A percentile compares a stretch with the other conserved stretches of the same genome.
These are phyloP conservation scores for Lasioglossum leucozonium DNA, from an alignment of 2,888 invertebrate genomes.

Conservation along the genomic window DNA sequence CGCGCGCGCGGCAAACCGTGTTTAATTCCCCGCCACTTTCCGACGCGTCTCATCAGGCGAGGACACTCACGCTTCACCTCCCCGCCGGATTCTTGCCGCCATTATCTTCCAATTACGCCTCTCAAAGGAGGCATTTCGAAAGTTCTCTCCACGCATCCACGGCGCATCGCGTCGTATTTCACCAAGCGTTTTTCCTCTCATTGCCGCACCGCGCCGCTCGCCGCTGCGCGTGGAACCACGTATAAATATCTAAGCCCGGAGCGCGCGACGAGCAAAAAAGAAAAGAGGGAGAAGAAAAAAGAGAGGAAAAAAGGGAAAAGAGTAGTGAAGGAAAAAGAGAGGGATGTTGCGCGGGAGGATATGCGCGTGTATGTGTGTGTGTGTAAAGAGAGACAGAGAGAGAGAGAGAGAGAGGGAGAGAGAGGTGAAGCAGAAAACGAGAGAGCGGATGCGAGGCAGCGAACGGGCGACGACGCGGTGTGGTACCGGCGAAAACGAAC, in stretches of 20 bases:
- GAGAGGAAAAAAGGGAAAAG: not conserved
- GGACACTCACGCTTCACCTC: not conserved
- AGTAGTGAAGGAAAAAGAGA: not conserved
- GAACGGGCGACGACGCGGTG: conserved; percentile 14
- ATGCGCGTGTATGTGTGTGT: not conserved
- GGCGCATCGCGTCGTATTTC: conserved; percentile 41
- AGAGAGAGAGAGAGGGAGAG: not conserved
- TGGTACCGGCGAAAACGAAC: conserved; percentile 57
- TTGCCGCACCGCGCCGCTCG: conserved; percentile 11
- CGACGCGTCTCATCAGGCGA: conserved; percentile 1
- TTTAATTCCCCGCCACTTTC: conserved; percentile 26
- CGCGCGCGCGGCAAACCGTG: not conserved
- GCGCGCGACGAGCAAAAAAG: conserved; percentile 34
- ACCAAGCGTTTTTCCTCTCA: conserved; percentile 42
- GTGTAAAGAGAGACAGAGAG: not conserved
- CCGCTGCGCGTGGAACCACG: not conserved
- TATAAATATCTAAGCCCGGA: conserved; percentile 60
- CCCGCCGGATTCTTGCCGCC: conserved; percentile 24
- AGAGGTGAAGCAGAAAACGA: conserved; percentile 10
- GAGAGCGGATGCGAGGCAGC: not conserved
- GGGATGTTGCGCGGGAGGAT: not conserved
- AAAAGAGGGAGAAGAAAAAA: not conserved
- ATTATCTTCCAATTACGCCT: conserved; percentile 57
- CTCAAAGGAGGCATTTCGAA: conserved; percentile 54
- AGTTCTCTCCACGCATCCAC: conserved; percentile 37